A percentile compares a stretch with the other conserved stretches of the same genome.
Evolutionary conservation across 2,797 vertebrate species (phyloP).

Genomic region (Zonotrichia albicollis): DNA sequence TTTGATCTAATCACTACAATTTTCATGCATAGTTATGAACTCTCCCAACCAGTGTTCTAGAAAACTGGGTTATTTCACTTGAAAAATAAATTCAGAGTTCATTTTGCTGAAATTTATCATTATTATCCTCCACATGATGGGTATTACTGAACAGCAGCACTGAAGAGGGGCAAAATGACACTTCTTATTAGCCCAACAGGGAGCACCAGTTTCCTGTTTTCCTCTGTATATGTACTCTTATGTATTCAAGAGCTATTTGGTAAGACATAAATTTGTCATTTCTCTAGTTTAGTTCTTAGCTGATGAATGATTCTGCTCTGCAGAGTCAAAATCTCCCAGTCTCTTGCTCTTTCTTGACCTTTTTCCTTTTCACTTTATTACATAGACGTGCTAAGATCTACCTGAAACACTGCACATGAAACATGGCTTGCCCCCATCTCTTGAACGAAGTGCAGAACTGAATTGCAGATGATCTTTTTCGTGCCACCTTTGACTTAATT

Average conservation of each 20-base stretch:
- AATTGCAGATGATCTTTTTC: background rate
- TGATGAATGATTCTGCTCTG: background rate
- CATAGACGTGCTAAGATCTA: background rate
- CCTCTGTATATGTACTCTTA: background rate
- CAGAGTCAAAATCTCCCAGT: background rate
- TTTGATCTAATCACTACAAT: background rate
- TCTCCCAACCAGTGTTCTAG: background rate
- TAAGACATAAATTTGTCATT: background rate
- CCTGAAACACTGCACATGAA: background rate
- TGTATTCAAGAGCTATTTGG: background rate
- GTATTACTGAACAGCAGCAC: background rate
- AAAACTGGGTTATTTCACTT: constrained; percentile 12
- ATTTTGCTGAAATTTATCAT: constrained; percentile 32
- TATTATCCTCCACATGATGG: background rate
- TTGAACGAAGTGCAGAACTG: background rate
- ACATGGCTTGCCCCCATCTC: background rate
- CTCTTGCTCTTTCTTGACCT: background rate
- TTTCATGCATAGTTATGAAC: background rate
- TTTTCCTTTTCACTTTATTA: background rate
- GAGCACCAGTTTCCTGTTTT: background rate
- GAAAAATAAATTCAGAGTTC: constrained; percentile 18
- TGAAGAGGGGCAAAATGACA: constrained; percentile 3
- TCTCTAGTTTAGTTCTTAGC: background rate
- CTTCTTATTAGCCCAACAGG: background rate
- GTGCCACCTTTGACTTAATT: background rate